Base-by-base conservation (phyloP, 2,113 vertebrate genomes). In the Scalopus aquaticus region DNA sequence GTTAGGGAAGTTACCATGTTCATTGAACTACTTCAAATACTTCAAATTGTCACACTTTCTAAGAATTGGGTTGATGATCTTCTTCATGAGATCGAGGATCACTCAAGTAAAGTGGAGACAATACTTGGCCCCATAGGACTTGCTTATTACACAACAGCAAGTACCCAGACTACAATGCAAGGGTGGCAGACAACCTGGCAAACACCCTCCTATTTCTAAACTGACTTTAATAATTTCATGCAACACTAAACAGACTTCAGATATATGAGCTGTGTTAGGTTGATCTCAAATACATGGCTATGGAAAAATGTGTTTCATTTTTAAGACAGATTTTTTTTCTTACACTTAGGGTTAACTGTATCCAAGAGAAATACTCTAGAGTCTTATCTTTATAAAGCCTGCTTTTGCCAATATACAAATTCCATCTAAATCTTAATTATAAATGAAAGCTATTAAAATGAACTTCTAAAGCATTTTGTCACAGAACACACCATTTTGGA, bases 341-440 rank as follows among this genome's bases (percentile, higher is more conserved):
- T 64, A 74, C 58, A 28, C 17, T 80, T 80, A 30, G 88, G 35
- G 1, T 91, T 81, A 94, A 78, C 51, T 88, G 2, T 77, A 90
- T 67, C 37, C 65, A 58, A 86, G 20, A 94, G 37, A 86, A 94
- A 80, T 79, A 88, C 37, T 62, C 44, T 79, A 49, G 17, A 32
- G 26, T 76, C 60, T 79, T 72, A 58, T 74, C 80, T 87, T 88
- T 86, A 73, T 65, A 94, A 80, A 95, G 56, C 28, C 37, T 89
- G 81, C 28, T 69, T 90, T 86, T 88, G 56, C 56, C 62, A 82
- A 62, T 73, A 37, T 80, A 88, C 60, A 46, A 67, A 62, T 92
- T 76, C 30, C 56, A 84, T 77, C 80, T 84, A 84, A 62, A 78
- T 88, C 85, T 77, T 88, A 90, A 91, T 90, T 93, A 62, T 69